Base-by-base conservation (phyloP, 2,113 vertebrate genomes). In the Climacteris rufus region DNA sequence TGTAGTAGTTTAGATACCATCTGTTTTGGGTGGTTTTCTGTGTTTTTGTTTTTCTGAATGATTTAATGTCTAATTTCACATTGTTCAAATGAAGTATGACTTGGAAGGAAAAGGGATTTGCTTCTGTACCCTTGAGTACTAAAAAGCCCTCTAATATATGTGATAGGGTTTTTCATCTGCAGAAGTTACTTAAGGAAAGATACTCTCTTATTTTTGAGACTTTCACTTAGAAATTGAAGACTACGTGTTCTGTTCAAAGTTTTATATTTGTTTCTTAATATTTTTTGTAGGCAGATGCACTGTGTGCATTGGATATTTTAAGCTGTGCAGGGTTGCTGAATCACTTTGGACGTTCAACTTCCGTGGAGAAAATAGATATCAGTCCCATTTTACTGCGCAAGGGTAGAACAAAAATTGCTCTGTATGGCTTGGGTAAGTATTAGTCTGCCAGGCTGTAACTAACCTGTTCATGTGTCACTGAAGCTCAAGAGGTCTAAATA, bases 381-480 rank as follows among this genome's bases (percentile, higher is more conserved):
- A 99, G 99, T 96, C 99, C 99, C 6, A 76, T 99, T 83, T 98
- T 99, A 57, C 82, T 99, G 95, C 98, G 99, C 83, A 99, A 99
- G 97, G 99, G 99, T 90, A 98, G 65, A 84, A 99, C 99, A 81
- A 99, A 98, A 96, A 97, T 99, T 70, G 99, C 99, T 30, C 97
- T 99, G 1, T 99, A 99, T 83, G 99, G 99, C 56, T 98, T 99
- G 66, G 99, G 99, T 99, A 96, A 98, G 99, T 70, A n/a, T 61
- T n/a, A 25, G 60, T 88, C 83, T 90, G 23, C 30, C 61, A 49
- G 61, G 15, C 45, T 83, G 37, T 87, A 66, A 42, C 54, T 81
- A 13, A 35, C 7, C 65, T 89, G 39, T 27, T 89, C 17, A 5
- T 37, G 11, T 61, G 2, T 74, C 70, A 44, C 42, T 69, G 47